Evolutionary conservation across 2,797 vertebrate species (phyloP).

Genomic region (Momotus momota): DNA sequence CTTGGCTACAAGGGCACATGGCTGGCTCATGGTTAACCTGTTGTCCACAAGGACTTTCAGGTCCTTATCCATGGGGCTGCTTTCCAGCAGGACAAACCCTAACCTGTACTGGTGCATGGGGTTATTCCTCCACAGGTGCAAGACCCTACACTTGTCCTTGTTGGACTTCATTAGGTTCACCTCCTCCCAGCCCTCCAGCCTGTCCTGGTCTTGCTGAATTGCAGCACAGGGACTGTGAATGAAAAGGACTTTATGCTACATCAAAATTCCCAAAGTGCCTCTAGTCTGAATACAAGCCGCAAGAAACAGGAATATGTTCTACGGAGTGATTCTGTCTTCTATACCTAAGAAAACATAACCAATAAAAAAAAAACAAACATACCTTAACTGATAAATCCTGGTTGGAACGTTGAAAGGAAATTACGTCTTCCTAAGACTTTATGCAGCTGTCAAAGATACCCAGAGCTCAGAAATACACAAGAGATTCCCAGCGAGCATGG

Average conservation of each 20-base stretch:
- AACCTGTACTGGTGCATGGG: not conserved
- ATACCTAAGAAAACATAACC: not conserved
- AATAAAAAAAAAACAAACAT: not conserved
- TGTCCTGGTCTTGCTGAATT: not conserved
- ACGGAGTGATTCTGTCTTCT: not conserved
- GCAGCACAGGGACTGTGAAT: not conserved
- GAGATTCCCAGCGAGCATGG: not conserved
- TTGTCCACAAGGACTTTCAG: not conserved
- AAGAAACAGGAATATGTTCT: not conserved
- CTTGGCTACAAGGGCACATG: not conserved
- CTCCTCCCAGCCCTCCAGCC: not conserved
- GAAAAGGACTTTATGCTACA: not conserved
- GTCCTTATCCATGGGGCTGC: not conserved
- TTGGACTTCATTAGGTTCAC: not conserved
- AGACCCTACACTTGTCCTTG: not conserved
- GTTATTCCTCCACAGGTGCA: not conserved
- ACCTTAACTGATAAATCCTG: conserved; percentile 1
- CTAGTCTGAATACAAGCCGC: not conserved
- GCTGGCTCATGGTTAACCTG: not conserved
- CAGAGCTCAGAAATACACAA: not conserved
- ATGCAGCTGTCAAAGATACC: not conserved
- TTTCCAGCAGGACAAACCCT: not conserved
- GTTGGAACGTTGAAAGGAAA: not conserved
- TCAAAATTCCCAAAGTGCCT: not conserved
- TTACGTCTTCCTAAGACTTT: not conserved